Conservation (phyloP, 2,888 invertebrate genomes). For the Pristionchus mayeri region DNA sequence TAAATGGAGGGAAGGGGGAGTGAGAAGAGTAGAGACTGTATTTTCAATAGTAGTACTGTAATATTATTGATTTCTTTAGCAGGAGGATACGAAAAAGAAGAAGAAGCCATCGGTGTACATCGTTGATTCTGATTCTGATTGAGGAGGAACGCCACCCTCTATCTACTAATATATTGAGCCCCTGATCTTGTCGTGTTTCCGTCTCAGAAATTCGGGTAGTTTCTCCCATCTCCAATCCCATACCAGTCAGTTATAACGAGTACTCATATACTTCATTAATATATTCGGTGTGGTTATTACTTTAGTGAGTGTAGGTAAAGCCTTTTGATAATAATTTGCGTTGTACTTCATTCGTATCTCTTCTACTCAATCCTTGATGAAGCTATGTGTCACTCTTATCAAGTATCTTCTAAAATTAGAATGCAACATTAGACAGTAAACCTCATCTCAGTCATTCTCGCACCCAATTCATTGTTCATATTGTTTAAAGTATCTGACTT, state of each 20-base stretch:
- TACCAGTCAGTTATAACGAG: conserved; percentile 11
- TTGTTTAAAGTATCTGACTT: neutral
- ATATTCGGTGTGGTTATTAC: neutral
- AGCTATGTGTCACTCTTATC: neutral
- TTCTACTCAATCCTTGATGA: neutral
- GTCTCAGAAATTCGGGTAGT: neutral
- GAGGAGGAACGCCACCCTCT: neutral
- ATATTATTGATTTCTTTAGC: neutral
- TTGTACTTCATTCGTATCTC: neutral
- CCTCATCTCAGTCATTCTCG: no score
- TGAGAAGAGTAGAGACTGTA: neutral
- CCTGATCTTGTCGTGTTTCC: neutral
- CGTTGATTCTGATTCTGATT: conserved; percentile 33
- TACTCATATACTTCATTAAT: neutral
- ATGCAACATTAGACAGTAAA: no score
- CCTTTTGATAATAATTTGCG: neutral
- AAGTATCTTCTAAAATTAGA: no score
- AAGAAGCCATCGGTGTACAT: neutral
- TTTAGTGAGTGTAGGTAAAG: neutral
- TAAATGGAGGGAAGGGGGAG: neutral
- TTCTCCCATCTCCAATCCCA: neutral
- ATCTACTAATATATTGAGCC: neutral
- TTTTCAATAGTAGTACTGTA: neutral
- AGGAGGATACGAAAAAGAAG: conserved; percentile 48
- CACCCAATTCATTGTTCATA: neutral